phyloP scores from a whole-genome alignment of 1,140 invertebrate genomes.

The Chymomyza costata region DNA sequence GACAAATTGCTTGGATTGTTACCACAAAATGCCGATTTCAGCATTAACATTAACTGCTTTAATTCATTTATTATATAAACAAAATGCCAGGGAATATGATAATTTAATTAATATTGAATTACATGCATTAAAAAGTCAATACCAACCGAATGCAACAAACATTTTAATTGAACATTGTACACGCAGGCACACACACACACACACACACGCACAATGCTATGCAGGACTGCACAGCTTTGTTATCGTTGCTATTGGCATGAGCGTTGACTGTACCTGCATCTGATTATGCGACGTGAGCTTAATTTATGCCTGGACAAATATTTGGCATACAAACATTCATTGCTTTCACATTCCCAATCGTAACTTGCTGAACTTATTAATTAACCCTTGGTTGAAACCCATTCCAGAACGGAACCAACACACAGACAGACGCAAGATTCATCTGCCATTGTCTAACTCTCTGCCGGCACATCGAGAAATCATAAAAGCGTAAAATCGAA shows the following conservation, averaged over 20 bases:
- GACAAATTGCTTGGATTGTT: constrained; percentile 43
- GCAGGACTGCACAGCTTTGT: constrained; percentile 1
- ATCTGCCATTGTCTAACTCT: too few relatives aligned
- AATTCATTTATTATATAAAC: constrained; percentile 64
- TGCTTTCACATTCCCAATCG: constrained; percentile 25
- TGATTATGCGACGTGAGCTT: too few relatives aligned
- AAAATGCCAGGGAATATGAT: constrained; percentile 59
- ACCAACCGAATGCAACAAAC: constrained; percentile 10
- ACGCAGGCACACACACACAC: too few relatives aligned
- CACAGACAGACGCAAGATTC: too few relatives aligned
- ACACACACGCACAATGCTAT: too few relatives aligned
- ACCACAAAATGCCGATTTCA: too few relatives aligned
- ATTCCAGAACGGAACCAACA: too few relatives aligned
- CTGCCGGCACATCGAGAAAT: constrained; percentile 50
- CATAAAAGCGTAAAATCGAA: constrained; percentile 72
- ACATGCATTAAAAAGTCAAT: constrained; percentile 16
- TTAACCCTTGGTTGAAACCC: constrained; percentile 35
- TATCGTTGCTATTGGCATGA: constrained; percentile 26
- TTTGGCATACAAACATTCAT: constrained; percentile 60
- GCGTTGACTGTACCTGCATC: constrained; percentile 54
- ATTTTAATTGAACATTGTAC: constrained; percentile 34
- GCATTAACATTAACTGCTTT: constrained; percentile 47
- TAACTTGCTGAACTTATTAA: constrained; percentile 48
- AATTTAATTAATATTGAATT: constrained; percentile 72
- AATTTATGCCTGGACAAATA: constrained; percentile 67